These are phyloP conservation scores for Eueremaeus valkanovi DNA, from an alignment of 2,888 invertebrate species.

Conservation along the genomic window DNA sequence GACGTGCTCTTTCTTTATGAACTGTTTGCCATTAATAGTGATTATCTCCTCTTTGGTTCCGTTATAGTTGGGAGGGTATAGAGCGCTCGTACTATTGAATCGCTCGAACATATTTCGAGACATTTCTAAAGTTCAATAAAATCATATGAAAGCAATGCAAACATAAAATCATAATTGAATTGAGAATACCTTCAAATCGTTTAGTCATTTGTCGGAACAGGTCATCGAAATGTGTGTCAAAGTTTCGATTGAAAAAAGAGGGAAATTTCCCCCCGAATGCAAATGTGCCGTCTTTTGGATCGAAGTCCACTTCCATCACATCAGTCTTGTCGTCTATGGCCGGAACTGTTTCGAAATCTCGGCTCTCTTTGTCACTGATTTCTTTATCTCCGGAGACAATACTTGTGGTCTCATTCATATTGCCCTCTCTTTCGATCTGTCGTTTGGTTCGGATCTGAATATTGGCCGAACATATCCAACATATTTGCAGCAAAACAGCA, in stretches of 20 bases:
- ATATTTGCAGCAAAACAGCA: background rate
- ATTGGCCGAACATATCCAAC: background rate
- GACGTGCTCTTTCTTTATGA: constrained; percentile 35
- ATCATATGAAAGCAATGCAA: background rate
- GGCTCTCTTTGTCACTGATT: too few relatives aligned
- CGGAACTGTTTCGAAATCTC: background rate
- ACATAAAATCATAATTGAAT: background rate
- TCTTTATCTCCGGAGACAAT: background rate
- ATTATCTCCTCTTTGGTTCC: constrained; percentile 35
- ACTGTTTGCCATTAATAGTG: constrained; percentile 32
- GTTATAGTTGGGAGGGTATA: constrained; percentile 39
- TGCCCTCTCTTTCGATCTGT: constrained; percentile 21
- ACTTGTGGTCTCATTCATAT: constrained; percentile 1
- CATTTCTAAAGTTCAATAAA: background rate
- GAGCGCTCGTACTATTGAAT: background rate
- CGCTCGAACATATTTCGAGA: background rate
- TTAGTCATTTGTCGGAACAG: constrained; percentile 23
- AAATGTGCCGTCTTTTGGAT: constrained; percentile 19
- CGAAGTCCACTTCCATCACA: constrained; percentile 31
- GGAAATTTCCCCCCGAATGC: constrained; percentile 8
- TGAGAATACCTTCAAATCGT: constrained; percentile 28
- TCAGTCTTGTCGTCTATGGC: constrained; percentile 1
- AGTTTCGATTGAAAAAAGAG: constrained; percentile 15
- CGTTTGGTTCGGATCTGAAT: background rate
- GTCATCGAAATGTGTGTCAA: background rate